phyloP scores from a whole-genome alignment of 2,113 vertebrate species.

The Chaenogobius annularis region DNA sequence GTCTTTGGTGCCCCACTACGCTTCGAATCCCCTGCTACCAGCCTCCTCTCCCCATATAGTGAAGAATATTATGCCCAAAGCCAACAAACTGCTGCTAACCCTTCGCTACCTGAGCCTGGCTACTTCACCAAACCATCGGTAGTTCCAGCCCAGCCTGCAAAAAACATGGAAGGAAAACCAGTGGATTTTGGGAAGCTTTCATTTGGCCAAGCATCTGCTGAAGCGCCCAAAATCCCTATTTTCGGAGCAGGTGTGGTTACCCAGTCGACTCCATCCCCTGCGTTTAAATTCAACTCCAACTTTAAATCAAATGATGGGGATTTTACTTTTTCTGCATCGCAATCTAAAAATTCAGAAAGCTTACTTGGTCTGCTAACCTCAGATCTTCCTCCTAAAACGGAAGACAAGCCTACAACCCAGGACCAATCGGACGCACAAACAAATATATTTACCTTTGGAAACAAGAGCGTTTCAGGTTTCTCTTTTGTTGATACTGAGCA shows the following conservation, averaged over 20 bases:
- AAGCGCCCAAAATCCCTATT: constrained; percentile 80
- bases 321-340: constrained; percentile 89
- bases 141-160: constrained; percentile 73
- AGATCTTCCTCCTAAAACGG: constrained; percentile 82
- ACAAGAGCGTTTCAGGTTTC: constrained; percentile 73
- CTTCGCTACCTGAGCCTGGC: constrained; percentile 90
- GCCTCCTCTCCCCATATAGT: constrained; percentile 87
- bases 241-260: constrained; percentile 69
- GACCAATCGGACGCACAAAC: constrained; percentile 69
- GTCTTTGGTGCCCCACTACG: constrained; percentile 85
- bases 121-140: constrained; percentile 92
- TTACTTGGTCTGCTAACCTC: constrained; percentile 90
- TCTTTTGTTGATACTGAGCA: constrained; percentile 76
- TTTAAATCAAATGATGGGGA: constrained; percentile 97
- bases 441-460: constrained; percentile 83
- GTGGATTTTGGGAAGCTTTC: constrained; percentile 84
- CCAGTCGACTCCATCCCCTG: constrained; percentile 78
- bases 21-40: constrained; percentile 88
- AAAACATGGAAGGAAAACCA: constrained; percentile 81
- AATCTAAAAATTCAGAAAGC: constrained; percentile 84
- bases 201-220: constrained; percentile 79
- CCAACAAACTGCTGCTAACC: constrained; percentile 86
- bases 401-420: constrained; percentile 72
- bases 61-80: constrained; percentile 90
- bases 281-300: constrained; percentile 97